A percentile compares a stretch with the other conserved stretches of the same genome.
Conservation (phyloP, 2,113 vertebrate species). For the Forbesichthys papilliferus region DNA sequence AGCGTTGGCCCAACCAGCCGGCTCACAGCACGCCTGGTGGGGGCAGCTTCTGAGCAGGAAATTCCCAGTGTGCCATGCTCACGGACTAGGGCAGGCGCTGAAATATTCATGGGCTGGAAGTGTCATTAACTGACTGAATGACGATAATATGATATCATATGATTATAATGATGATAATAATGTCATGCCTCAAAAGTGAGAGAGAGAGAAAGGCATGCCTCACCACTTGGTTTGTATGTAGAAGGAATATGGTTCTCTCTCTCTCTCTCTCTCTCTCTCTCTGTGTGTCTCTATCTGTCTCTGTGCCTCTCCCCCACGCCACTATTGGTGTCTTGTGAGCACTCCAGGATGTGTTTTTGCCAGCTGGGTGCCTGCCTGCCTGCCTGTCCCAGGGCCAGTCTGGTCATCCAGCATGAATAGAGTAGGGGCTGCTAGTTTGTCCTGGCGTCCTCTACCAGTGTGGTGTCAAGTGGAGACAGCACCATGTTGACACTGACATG, state of each 20-base stretch:
- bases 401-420: not conserved
- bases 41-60: slow-evolving; percentile 77
- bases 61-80: slow-evolving; percentile 69
- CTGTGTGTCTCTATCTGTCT: slow-evolving; percentile 11
- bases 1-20: slow-evolving; percentile 62
- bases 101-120: slow-evolving; percentile 79
- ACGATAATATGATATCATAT: slow-evolving; percentile 34
- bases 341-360: slow-evolving; percentile 44
- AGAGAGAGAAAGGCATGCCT: slow-evolving; percentile 44
- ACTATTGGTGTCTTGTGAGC: slow-evolving; percentile 12
- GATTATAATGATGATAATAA: slow-evolving; percentile 61
- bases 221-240: slow-evolving; percentile 37
- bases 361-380: not conserved
- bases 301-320: not conserved
- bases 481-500: slow-evolving; percentile 29
- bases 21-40: slow-evolving; percentile 55
- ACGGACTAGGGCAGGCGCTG: slow-evolving; percentile 60
- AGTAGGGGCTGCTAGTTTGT: slow-evolving; percentile 1
- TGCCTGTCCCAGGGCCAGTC: not conserved
- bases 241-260: slow-evolving; percentile 10
- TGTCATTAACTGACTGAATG: slow-evolving; percentile 83
- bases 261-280: slow-evolving; percentile 2
- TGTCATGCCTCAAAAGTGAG: slow-evolving; percentile 74
- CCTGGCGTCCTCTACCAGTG: not conserved
- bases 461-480: slow-evolving; percentile 3